Percentiles rank a stretch among this genome's conserved stretches.
These are phyloP conservation scores for Hyphantria cunea DNA, from an alignment of 1,140 invertebrate genomes.

Conservation along the genomic window DNA sequence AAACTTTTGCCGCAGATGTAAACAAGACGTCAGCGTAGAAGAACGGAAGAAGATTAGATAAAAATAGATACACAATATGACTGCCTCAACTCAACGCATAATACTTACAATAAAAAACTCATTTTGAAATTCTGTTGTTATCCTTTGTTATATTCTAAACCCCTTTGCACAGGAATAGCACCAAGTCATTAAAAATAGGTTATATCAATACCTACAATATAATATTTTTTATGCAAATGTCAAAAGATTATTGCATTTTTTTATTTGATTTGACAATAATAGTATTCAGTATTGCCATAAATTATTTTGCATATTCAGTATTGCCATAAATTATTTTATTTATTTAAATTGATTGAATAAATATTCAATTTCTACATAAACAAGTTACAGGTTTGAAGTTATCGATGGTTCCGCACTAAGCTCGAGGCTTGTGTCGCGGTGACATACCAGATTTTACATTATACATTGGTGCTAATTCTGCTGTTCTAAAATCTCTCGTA, in stretches of 20 bases:
- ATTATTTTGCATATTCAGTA: not conserved
- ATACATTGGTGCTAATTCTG: too few species aligned
- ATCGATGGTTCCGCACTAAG: too few species aligned
- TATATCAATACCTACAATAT: slow-evolving; percentile 42
- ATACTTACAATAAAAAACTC: slow-evolving; percentile 77
- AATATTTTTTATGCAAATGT: slow-evolving; percentile 34
- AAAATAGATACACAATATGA: slow-evolving; percentile 48
- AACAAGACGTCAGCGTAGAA: slow-evolving; percentile 58
- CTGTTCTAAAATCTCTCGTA: too few species aligned
- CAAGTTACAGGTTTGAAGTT: too few species aligned
- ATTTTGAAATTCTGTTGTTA: slow-evolving; percentile 50
- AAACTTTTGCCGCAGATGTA: slow-evolving; percentile 43
- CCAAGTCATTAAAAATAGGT: slow-evolving; percentile 63
- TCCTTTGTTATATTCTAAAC: slow-evolving; percentile 32
- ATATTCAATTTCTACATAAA: too few species aligned
- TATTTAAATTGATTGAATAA: too few species aligned
- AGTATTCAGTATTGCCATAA: slow-evolving; percentile 4
- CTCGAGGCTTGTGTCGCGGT: too few species aligned
- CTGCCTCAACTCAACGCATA: slow-evolving; percentile 2
- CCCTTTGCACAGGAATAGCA: slow-evolving; percentile 48
- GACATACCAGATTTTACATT: too few species aligned
- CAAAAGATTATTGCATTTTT: slow-evolving; percentile 36
- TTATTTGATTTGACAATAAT: slow-evolving; percentile 13
- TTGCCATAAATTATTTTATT: too few species aligned
- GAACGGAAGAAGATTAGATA: slow-evolving; percentile 50